Percentiles rank a stretch among this genome's conserved stretches.
Evolutionary conservation across 2,113 vertebrate species (phyloP).

Genomic region (Blennius ocellaris): DNA sequence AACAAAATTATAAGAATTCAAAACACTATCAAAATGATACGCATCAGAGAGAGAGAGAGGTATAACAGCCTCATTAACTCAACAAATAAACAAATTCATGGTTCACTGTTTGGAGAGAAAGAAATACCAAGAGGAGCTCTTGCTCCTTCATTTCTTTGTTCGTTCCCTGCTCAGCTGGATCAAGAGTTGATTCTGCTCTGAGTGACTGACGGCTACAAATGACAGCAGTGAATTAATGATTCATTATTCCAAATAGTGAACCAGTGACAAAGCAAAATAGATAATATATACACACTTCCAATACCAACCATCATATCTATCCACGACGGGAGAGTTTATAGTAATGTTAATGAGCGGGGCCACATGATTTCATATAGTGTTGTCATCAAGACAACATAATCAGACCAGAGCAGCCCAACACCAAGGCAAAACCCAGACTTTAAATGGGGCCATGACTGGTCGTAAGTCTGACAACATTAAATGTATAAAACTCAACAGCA

Average conservation of each 20-base stretch:
- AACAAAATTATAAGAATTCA: conserved; percentile 48
- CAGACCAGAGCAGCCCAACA: too few species aligned
- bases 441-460: too few species aligned
- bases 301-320: conserved; percentile 71
- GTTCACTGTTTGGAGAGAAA: conserved; percentile 23
- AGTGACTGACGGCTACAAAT: conserved; percentile 69
- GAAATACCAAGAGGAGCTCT: conserved; percentile 16
- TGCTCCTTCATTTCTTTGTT: conserved; percentile 36
- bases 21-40: conserved; percentile 48
- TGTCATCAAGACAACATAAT: too few species aligned
- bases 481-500: too few species aligned
- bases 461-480: too few species aligned
- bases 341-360: conserved; percentile 20
- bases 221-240: conserved; percentile 79
- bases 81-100: conserved; percentile 13
- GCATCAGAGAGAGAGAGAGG: conserved; percentile 28
- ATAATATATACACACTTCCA: conserved; percentile 49
- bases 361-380: not conserved
- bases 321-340: conserved; percentile 14
- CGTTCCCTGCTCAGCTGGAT: conserved; percentile 55
- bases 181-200: conserved; percentile 69
- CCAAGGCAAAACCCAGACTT: too few species aligned
- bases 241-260: conserved; percentile 75
- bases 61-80: conserved; percentile 24
- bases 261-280: conserved; percentile 71